Evolutionary conservation across 2,113 vertebrate genomes (phyloP).

Genomic region (Cyprinodon brontotheroides): DNA sequence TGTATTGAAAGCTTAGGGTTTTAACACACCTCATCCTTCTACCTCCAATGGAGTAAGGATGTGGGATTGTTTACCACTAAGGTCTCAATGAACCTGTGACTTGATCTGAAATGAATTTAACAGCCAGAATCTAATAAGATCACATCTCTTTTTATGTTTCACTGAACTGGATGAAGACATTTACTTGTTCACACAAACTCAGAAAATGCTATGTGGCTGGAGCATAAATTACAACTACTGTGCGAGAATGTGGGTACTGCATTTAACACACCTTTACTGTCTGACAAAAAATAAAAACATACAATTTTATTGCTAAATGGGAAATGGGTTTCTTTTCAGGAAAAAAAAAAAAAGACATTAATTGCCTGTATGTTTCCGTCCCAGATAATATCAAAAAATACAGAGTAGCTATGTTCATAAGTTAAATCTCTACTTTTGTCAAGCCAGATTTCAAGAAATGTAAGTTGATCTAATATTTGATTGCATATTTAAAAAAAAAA

Average conservation of each 20-base stretch:
- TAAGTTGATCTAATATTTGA: not conserved
- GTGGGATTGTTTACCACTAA: constrained; percentile 69
- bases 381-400: not conserved
- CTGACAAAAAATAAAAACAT: not conserved
- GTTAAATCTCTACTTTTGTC: not conserved
- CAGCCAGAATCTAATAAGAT: constrained; percentile 31
- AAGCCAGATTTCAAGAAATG: not conserved
- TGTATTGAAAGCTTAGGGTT: not conserved
- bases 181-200: not conserved
- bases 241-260: not conserved
- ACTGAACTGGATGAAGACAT: not conserved
- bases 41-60: constrained; percentile 12
- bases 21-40: constrained; percentile 1
- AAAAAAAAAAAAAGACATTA: not conserved
- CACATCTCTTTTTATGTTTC: constrained; percentile 16
- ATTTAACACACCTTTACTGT: not conserved
- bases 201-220: not conserved
- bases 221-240: not conserved
- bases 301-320: not conserved
- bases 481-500: not conserved
- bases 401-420: not conserved
- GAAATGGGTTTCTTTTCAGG: not conserved
- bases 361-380: not conserved
- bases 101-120: constrained; percentile 47
- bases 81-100: constrained; percentile 74